phyloP scores from a whole-genome alignment of 1,140 invertebrate species.

The Pachypsylla venusta region DNA sequence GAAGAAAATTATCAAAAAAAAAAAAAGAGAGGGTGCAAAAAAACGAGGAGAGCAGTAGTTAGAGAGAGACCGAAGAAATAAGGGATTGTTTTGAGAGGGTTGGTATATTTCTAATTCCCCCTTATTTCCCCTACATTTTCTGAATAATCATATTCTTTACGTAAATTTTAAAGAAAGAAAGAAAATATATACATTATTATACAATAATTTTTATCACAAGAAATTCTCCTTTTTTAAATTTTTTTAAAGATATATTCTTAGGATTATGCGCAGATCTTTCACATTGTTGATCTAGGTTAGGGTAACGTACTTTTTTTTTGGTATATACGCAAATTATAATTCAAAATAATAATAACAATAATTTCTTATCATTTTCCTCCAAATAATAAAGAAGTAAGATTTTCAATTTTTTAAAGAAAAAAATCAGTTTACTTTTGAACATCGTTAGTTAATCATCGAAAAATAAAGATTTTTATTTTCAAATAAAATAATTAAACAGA shows the following conservation, averaged over 20 bases:
- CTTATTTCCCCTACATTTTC: not conserved
- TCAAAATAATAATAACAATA: no score
- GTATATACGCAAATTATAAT: no score
- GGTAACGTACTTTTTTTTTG: not conserved
- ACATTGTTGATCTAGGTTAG: not conserved
- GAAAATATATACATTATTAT: no score
- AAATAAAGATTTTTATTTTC: no score
- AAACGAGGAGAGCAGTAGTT: not conserved
- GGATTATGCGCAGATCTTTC: not conserved
- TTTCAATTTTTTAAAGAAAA: no score
- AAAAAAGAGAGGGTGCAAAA: not conserved
- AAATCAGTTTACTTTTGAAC: no score
- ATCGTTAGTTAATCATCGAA: no score
- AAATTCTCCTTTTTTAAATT: no score
- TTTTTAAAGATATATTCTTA: conserved; percentile 6
- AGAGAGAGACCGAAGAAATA: not conserved
- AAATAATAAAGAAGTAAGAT: no score
- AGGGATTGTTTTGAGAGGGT: conserved; percentile 1
- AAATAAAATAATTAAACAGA: no score
- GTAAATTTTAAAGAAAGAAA: conserved; percentile 5
- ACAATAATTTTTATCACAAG: not conserved
- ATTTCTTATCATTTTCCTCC: no score
- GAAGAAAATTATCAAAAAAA: no score
- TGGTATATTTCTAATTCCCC: not conserved
- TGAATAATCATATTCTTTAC: not conserved